Evolutionary conservation across 1,140 invertebrate species (phyloP), one percentile per base, ranked within the genome.

Genomic region (Myzus persicae): DNA sequence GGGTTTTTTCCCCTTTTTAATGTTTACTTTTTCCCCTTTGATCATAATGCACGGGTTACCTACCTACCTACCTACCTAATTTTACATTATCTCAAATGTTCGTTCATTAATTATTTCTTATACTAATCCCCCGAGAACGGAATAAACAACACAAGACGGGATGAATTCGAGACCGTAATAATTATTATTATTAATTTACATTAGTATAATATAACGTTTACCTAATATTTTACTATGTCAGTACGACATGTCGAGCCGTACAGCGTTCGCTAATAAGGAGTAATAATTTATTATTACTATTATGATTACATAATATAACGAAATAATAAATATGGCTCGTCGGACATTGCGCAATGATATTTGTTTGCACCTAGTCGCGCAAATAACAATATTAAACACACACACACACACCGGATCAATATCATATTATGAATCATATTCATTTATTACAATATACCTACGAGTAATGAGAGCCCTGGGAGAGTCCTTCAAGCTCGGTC

Each of bases 181-280:
- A 76, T 76, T 76, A 40, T 40, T 42, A 42, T 26, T 85, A 85
- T 40, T 85, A 85, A 85, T 85, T 85, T 26, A 42, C 38, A 42
- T 85, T 85, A 85, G 38, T 82, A 82, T 82, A 82, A 38, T 38
- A 85, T 85, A 85, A 85, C 38, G 82, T 85, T 40, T 85, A 85
- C 38, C 40, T 40, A 42, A 85, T 85, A 26, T 85, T 85, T 40
- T 85, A 76, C n/a, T n/a, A 18, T 76, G 59, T 76, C 59, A n/a
- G 31, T 76, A 76, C 14, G 59, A 76, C 36, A 51, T 48, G 46
- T 48, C 48, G n/a, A 76, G 59, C 1, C 31, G 31, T 76, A 76
- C 59, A 76, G 18, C 31, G n/a, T 76, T 76, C n/a, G 11, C 59
- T 76, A 76, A 76, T 76, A 18, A 76, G 31, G 31, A n/a, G n/a